These are phyloP conservation scores for Lepidonotus clava DNA, from an alignment of 2,888 invertebrate genomes.

Conservation along the genomic window DNA sequence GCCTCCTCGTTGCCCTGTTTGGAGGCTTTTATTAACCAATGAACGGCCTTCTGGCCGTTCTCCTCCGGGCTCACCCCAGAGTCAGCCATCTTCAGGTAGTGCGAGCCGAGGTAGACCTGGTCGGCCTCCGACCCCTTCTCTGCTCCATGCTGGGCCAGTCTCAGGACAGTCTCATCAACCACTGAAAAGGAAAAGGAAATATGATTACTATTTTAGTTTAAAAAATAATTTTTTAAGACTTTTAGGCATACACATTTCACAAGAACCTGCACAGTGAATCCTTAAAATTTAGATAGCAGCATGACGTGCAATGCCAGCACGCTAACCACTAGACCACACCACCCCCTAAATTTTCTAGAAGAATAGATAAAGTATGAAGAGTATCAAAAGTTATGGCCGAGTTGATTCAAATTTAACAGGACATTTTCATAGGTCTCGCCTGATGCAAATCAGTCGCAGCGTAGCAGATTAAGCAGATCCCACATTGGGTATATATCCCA, in stretches of 20 bases:
- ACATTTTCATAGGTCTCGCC: too few relatives aligned
- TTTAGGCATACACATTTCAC: background rate
- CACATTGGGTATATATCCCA: too few relatives aligned
- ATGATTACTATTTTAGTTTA: background rate
- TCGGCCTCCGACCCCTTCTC: conserved; percentile 15
- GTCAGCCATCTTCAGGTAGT: conserved; percentile 72
- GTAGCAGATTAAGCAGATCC: too few relatives aligned
- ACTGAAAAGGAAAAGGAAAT: background rate
- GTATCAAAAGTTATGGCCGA: too few relatives aligned
- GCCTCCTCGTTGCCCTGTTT: conserved; percentile 95
- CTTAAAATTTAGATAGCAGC: too few relatives aligned
- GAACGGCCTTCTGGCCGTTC: conserved; percentile 87
- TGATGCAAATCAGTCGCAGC: too few relatives aligned
- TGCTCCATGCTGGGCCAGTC: background rate
- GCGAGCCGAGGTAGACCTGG: conserved; percentile 63
- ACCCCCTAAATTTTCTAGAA: too few relatives aligned
- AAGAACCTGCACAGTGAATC: too few relatives aligned
- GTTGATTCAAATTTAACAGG: too few relatives aligned
- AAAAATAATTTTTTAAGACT: background rate
- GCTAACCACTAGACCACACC: too few relatives aligned
- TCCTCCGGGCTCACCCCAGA: conserved; percentile 78
- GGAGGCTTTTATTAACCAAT: conserved; percentile 95
- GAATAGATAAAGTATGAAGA: too few relatives aligned
- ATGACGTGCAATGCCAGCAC: too few relatives aligned
- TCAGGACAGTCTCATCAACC: background rate